These are phyloP conservation scores for Acanthosepion esculentum DNA, from an alignment of 2,888 invertebrate genomes.

Conservation along the genomic window DNA sequence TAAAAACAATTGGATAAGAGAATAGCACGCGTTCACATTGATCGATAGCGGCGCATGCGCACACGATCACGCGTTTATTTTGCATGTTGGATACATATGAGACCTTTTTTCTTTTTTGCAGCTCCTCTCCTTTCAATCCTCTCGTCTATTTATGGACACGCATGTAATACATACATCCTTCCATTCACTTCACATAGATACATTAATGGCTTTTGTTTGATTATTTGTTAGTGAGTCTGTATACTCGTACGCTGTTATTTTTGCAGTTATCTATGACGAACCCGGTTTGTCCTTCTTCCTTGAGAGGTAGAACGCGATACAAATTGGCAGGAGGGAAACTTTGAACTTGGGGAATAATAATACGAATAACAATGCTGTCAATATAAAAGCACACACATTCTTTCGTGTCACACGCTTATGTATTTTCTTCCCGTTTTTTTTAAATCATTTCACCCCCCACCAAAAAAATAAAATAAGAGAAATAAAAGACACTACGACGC, in stretches of 20 bases:
- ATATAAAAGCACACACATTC: no score
- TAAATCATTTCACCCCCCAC: no score
- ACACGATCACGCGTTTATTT: neutral
- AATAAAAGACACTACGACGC: no score
- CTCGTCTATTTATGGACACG: neutral
- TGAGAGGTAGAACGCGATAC: neutral
- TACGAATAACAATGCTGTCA: no score
- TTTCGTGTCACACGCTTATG: no score
- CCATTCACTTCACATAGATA: neutral
- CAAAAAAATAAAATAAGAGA: no score
- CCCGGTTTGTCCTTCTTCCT: neutral
- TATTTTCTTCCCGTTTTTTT: no score
- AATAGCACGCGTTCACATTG: neutral
- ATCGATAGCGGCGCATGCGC: neutral
- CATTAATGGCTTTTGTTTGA: neutral
- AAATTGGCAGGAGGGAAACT: neutral
- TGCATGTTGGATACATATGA: slow-evolving; percentile 33
- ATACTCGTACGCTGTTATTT: neutral
- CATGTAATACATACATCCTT: neutral
- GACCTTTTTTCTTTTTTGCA: neutral
- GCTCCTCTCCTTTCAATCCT: neutral
- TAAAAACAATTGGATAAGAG: neutral
- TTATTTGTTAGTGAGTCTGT: neutral
- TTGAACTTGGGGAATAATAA: neutral
- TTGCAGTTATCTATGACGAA: neutral